phyloP scores from a whole-genome alignment of 1,140 invertebrate species.

The Latrodectus geometricus region DNA sequence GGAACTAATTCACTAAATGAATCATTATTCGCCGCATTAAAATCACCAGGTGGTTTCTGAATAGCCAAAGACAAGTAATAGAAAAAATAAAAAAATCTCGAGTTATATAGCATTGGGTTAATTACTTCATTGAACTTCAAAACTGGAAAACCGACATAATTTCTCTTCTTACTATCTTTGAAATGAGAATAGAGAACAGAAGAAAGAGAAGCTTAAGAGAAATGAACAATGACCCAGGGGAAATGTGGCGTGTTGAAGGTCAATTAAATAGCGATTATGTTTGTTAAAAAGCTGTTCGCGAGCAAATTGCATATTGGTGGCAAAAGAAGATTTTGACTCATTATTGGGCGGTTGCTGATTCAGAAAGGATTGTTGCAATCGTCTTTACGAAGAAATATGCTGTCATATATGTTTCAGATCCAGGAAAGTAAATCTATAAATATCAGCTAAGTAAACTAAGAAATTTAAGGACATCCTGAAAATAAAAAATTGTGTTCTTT shows the following conservation, averaged over 20 bases:
- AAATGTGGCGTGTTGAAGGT: not conserved
- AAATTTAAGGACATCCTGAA: too few species aligned
- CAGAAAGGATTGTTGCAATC: not conserved
- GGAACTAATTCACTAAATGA: too few species aligned
- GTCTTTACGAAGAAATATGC: too few species aligned
- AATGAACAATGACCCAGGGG: not conserved
- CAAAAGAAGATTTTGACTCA: constrained; percentile 23
- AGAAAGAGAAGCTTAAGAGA: not conserved
- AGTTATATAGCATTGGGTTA: not conserved
- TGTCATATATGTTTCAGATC: too few species aligned
- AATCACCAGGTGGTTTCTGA: too few species aligned
- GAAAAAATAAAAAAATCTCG: too few species aligned
- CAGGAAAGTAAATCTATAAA: too few species aligned
- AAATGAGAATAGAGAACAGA: not conserved
- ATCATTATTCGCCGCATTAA: too few species aligned
- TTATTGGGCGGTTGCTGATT: constrained; percentile 28
- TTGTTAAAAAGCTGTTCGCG: constrained; percentile 1
- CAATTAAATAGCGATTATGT: constrained; percentile 37
- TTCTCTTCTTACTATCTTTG: not conserved
- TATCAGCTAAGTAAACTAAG: too few species aligned
- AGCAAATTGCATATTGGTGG: constrained; percentile 21
- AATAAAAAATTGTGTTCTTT: too few species aligned
- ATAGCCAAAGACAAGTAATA: too few species aligned
- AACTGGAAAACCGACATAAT: not conserved
- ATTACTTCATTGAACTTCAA: not conserved